Evolutionary conservation across 2,113 vertebrate species (phyloP).

Genomic region (Scortum barcoo): DNA sequence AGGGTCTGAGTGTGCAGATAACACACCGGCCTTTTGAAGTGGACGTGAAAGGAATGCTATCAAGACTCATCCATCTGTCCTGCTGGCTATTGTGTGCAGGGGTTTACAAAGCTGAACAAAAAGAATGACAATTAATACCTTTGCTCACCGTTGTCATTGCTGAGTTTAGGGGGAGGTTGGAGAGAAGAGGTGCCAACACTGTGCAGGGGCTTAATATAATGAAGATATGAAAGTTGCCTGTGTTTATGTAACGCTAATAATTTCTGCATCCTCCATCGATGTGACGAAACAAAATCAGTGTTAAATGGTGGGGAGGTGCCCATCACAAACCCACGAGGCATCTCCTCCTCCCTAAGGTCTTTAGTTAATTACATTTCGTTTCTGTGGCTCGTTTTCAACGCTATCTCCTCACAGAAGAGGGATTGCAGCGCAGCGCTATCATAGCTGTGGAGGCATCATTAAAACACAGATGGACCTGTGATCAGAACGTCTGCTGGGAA

Average conservation of each 20-base stretch:
- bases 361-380: constrained; percentile 43
- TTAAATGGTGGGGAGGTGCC: constrained; percentile 36
- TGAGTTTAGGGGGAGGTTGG: neutral
- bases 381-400: constrained; percentile 15
- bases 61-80: constrained; percentile 33
- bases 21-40: constrained; percentile 39
- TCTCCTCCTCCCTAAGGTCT: constrained; percentile 40
- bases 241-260: neutral
- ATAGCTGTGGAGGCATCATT: constrained; percentile 15
- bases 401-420: constrained; percentile 18
- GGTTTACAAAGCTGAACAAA: constrained; percentile 36
- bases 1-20: constrained; percentile 37
- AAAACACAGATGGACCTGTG: constrained; percentile 41
- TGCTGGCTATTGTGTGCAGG: constrained; percentile 5
- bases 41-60: constrained; percentile 42
- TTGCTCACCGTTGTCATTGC: constrained; percentile 15
- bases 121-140: constrained; percentile 25
- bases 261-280: constrained; percentile 3
- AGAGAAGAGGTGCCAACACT: constrained; percentile 1
- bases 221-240: constrained; percentile 6
- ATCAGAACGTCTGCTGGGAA: constrained; percentile 27
- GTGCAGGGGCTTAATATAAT: neutral
- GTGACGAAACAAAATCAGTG: constrained; percentile 24
- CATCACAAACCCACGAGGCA: constrained; percentile 34
- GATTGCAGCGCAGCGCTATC: neutral